Evolutionary conservation across 2,113 vertebrate genomes (phyloP).

Genomic region (Aythya baeri): DNA sequence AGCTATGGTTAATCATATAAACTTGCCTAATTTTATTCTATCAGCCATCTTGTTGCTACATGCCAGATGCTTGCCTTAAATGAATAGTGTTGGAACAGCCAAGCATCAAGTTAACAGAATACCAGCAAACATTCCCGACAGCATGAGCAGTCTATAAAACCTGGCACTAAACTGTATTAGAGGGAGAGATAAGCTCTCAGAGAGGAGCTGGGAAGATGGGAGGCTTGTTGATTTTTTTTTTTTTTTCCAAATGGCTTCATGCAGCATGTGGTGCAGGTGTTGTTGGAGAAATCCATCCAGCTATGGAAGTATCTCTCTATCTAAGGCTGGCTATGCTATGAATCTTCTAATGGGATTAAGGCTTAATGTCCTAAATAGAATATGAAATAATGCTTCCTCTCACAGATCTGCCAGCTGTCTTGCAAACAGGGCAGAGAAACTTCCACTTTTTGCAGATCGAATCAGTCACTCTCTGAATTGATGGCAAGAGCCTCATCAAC

Average conservation of each 20-base stretch:
- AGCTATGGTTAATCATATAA: constrained; percentile 62
- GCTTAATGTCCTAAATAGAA: constrained; percentile 67
- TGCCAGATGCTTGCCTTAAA: constrained; percentile 70
- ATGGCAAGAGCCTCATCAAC: constrained; percentile 79
- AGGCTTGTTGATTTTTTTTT: not conserved
- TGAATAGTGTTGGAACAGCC: constrained; percentile 69
- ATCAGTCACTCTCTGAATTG: constrained; percentile 78
- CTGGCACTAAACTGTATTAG: constrained; percentile 61
- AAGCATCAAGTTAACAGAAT: constrained; percentile 70
- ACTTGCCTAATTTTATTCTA: constrained; percentile 68
- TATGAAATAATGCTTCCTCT: constrained; percentile 51
- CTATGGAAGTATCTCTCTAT: constrained; percentile 40
- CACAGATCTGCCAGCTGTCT: constrained; percentile 66
- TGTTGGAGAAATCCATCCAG: constrained; percentile 24
- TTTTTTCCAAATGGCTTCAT: constrained; percentile 29
- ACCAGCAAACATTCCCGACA: constrained; percentile 70
- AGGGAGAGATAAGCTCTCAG: constrained; percentile 46
- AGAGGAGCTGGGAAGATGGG: constrained; percentile 4
- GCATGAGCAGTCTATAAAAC: constrained; percentile 68
- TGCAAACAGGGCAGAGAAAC: constrained; percentile 70
- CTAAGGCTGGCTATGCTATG: constrained; percentile 37
- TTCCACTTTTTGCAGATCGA: constrained; percentile 75
- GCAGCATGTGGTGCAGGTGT: not conserved
- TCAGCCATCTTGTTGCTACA: constrained; percentile 68
- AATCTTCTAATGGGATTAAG: constrained; percentile 68